Evolutionary conservation across 2,888 invertebrate species (phyloP), one percentile per base, ranked within the genome.

Genomic region (Bombylius major): DNA sequence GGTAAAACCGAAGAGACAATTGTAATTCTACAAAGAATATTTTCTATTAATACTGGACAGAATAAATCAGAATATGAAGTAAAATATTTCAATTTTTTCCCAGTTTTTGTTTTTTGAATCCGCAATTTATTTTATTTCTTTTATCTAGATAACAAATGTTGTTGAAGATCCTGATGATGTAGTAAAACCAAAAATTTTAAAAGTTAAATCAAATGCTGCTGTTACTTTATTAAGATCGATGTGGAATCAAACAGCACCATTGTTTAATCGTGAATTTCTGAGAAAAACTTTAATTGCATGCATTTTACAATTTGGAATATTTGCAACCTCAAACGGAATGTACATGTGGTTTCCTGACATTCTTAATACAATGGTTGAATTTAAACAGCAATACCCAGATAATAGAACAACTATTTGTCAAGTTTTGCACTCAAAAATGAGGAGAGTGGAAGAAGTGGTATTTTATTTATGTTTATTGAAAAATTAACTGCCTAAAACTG

Each of bases 331-430:
- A 12, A 67, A 69, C 59, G 69, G 70, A 34, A 65, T 72, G 65
- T 69, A 70, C 47, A 68, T 72, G 66, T 72, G 70, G 69, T 69
- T 72, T 54, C 71, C 71, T 5, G 65, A 69, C 52, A 70, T 72
- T 13, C 59, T 71, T 39, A 70, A 71, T 56, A 66, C 66, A 50
- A 64, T 70, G 39, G 66, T 65, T 0, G 65, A 67, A 33, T 71
- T 64, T 57, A 64, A 65, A 47, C 63, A 62, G 7, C 60, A 63
- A 36, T 60, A 69, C 58, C 68, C 69, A 0, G 60, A 59, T 23
- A 61, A 65, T 47, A 59, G 56, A 9, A 66, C 67, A 3, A 65
- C 66, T 13, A 66, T 71, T 45, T 72, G 72, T 54, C 62, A 69
- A 32, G 63, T 69, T 9, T 63, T 68, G 11, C 64, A 66, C 55